Conservation (phyloP, 2,888 invertebrate genomes). For the Mythimna pallens region DNA sequence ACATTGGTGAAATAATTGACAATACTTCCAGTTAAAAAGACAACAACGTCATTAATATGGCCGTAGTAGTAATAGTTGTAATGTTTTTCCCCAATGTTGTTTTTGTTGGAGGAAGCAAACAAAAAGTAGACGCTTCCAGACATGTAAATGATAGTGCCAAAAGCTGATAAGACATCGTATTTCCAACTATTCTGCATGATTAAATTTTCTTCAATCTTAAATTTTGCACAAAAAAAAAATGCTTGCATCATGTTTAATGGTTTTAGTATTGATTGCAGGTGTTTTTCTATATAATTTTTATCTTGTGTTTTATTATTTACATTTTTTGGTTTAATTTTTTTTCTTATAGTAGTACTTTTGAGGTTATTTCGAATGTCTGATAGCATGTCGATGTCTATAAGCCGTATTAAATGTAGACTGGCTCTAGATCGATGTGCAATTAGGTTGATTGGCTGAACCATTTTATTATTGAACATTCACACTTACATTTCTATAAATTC, state of each 20-base stretch:
- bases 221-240: conserved; percentile 46
- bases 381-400: conserved; percentile 12
- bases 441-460: not conserved
- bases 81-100: not conserved
- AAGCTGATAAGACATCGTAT: conserved; percentile 22
- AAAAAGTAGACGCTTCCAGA: not conserved
- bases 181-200: conserved; percentile 23
- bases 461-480: not conserved
- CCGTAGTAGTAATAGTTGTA: not conserved
- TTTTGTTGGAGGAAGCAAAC: not conserved
- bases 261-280: conserved; percentile 27
- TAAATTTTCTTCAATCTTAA: conserved; percentile 11
- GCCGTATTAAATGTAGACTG: not conserved
- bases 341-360: not conserved
- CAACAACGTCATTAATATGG: not conserved
- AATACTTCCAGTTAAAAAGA: conserved; percentile 8
- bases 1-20: conserved; percentile 21
- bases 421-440: not conserved
- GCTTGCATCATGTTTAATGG: conserved; percentile 44
- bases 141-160: conserved; percentile 6
- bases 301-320: not conserved
- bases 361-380: not conserved
- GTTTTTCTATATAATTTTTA: conserved; percentile 4
- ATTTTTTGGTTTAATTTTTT: not conserved
- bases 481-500: not conserved